phyloP scores from a whole-genome alignment of 2,888 invertebrate species.

The Drosophila recens region DNA sequence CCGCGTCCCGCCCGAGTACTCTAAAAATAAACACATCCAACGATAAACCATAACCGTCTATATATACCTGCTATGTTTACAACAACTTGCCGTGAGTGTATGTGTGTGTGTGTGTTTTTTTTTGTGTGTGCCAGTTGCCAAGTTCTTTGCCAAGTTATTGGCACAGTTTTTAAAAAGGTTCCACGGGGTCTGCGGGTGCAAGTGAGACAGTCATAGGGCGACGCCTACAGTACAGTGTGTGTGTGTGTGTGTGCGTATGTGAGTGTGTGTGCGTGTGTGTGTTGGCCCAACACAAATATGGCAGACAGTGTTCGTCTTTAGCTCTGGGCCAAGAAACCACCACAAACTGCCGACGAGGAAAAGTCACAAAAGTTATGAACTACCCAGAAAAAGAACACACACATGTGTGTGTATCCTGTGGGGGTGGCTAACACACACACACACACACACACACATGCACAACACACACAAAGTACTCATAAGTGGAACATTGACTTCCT shows the following conservation, averaged over 20 bases:
- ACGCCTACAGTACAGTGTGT: slow-evolving; percentile 62
- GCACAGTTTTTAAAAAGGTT: slow-evolving; percentile 59
- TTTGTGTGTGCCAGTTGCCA: slow-evolving; percentile 33
- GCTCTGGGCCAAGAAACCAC: slow-evolving; percentile 70
- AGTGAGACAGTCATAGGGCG: slow-evolving; percentile 39
- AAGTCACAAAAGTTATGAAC: slow-evolving; percentile 68
- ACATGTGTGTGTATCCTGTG: slow-evolving; percentile 32
- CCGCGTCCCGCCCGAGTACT: slow-evolving; percentile 3
- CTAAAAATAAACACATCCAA: slow-evolving; percentile 27
- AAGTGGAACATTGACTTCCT: slow-evolving; percentile 35
- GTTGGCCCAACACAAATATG: slow-evolving; percentile 60
- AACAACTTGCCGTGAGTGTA: neutral
- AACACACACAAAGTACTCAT: neutral
- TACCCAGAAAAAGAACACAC: slow-evolving; percentile 51
- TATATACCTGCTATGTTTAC: slow-evolving; percentile 8
- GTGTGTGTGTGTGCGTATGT: slow-evolving; percentile 37
- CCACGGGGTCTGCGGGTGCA: slow-evolving; percentile 11
- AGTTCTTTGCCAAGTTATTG: slow-evolving; percentile 68
- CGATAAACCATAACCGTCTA: slow-evolving; percentile 32
- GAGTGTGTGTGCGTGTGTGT: neutral
- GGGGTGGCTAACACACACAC: slow-evolving; percentile 47
- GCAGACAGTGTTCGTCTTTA: slow-evolving; percentile 56
- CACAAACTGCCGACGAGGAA: slow-evolving; percentile 48
- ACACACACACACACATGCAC: slow-evolving; percentile 1
- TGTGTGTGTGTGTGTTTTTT: neutral